Conservation (phyloP, 1,140 invertebrate species). For the Drosophila nigrodunni region DNA sequence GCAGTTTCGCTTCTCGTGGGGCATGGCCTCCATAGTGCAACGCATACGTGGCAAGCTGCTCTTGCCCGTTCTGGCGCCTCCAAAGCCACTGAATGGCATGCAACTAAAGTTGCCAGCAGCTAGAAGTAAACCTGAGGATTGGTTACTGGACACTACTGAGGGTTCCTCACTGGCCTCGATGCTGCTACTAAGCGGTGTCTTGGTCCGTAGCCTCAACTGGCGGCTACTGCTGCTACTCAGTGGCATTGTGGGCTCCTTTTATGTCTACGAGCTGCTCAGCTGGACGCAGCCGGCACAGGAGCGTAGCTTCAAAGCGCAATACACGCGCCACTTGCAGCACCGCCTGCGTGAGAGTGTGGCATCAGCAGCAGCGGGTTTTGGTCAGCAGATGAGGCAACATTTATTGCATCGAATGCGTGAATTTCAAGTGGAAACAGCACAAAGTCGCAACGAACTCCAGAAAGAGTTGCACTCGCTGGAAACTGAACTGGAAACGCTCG, state of each 20-base stretch:
- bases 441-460: conserved; percentile 11
- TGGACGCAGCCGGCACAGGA: conserved; percentile 99
- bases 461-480: neutral
- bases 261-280: conserved; percentile 97
- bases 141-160: conserved; percentile 89
- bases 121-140: conserved; percentile 87
- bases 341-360: conserved; percentile 95
- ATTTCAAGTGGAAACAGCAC: neutral
- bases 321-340: conserved; percentile 96
- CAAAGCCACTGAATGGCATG: conserved; percentile 54
- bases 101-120: conserved; percentile 49
- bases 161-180: conserved; percentile 93
- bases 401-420: conserved; percentile 22
- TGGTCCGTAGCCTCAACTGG: conserved; percentile 98
- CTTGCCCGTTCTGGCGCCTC: conserved; percentile 11
- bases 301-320: conserved; percentile 96
- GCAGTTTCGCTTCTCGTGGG: conserved; percentile 96
- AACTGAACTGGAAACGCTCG: neutral
- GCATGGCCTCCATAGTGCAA: conserved; percentile 93
- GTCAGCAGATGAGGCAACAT: conserved; percentile 91
- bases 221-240: conserved; percentile 93
- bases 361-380: conserved; percentile 98
- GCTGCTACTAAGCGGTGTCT: conserved; percentile 92
- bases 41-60: conserved; percentile 88
- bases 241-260: conserved; percentile 94